Evolutionary conservation across 2,888 invertebrate genomes (phyloP), one percentile per base, ranked within the genome.

Genomic region (Oscheius sp.): DNA sequence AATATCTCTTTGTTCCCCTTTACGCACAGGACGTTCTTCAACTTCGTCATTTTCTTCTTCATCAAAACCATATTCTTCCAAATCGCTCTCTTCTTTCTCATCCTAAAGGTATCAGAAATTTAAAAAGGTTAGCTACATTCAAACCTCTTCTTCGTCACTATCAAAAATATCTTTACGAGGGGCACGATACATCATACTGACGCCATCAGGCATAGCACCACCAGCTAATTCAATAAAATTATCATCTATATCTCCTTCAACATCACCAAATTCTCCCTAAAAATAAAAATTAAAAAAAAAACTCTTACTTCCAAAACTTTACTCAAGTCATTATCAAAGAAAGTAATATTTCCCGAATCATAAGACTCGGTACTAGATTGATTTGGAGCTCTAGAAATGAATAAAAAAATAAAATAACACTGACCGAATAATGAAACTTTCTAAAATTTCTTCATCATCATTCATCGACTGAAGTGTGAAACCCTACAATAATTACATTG

Each of bases 221-320:
- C 92, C 91, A 0, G 95, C 95, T 68, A 93, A 87, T 80, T 91
- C 89, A 51, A 96, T 91, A 86, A 97, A 96, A 88, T 97, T 92
- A 87, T 97, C 96, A 77, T 95, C 95, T 2, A 97, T 87, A 75
- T 91, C 87, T 87, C 94, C 94, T 0, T 92, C 90, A 0, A 93
- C 92, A 86, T 94, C 90, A 1, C 91, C 91, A 84, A 90, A 93
- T 65, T 94, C 91, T 20, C 70, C 70, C 70, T 70, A 36, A 49
- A 67, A 61, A 20, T 6, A 9, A 33, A 50, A 50, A 26, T 63
- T 32, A 30, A 64, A 50, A 32, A 17, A 54, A 6, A 54, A 17
- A 32, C 51, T 22, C 64, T 49, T 28, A 63, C 74, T 54, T 77
- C 75, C 17, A 78, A 67, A 30, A 71, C 76, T 22, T 72, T 73